A percentile compares a stretch with the other conserved stretches of the same genome.
Conservation (phyloP, 2,888 invertebrate species). For the Argyresthia albistria region DNA sequence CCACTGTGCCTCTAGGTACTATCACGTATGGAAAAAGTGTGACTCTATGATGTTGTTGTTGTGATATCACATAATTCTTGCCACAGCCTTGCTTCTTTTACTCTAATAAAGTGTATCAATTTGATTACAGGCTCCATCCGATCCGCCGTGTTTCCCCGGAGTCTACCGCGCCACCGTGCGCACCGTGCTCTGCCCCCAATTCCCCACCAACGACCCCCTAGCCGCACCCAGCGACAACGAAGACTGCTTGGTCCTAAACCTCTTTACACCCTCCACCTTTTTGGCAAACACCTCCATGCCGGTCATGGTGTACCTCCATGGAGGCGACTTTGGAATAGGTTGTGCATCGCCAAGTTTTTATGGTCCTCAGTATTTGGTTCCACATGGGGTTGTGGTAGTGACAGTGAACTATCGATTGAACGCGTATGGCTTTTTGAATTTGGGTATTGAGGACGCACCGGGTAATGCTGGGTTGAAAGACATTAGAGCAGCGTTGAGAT, state of each 20-base stretch:
- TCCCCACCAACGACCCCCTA: conserved; percentile 44
- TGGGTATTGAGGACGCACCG: conserved; percentile 48
- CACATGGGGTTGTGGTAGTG: conserved; percentile 51
- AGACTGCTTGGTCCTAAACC: conserved; percentile 59
- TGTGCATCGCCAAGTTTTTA: conserved; percentile 49
- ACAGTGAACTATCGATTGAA: conserved; percentile 66
- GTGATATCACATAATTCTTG: too few species aligned
- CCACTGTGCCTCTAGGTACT: too few species aligned
- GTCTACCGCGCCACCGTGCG: conserved; percentile 47
- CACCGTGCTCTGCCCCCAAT: conserved; percentile 50
- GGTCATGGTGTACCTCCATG: conserved; percentile 63
- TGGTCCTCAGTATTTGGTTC: conserved; percentile 58
- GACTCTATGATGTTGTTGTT: too few species aligned
- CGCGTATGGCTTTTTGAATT: conserved; percentile 55
- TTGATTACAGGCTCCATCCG: conserved; percentile 39
- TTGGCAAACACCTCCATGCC: conserved; percentile 32
- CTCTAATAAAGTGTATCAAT: too few species aligned
- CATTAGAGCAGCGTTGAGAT: conserved; percentile 54
- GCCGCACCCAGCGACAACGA: conserved; percentile 52
- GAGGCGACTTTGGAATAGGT: conserved; percentile 61
- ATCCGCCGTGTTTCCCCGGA: conserved; percentile 35
- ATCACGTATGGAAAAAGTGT: too few species aligned
- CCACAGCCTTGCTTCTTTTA: too few species aligned
- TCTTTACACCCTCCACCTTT: conserved; percentile 38
- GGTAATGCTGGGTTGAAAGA: conserved; percentile 65